Evolutionary conservation across 2,888 invertebrate species (phyloP), one percentile per base, ranked within the genome.

Genomic region (Andrena chrysosceles): DNA sequence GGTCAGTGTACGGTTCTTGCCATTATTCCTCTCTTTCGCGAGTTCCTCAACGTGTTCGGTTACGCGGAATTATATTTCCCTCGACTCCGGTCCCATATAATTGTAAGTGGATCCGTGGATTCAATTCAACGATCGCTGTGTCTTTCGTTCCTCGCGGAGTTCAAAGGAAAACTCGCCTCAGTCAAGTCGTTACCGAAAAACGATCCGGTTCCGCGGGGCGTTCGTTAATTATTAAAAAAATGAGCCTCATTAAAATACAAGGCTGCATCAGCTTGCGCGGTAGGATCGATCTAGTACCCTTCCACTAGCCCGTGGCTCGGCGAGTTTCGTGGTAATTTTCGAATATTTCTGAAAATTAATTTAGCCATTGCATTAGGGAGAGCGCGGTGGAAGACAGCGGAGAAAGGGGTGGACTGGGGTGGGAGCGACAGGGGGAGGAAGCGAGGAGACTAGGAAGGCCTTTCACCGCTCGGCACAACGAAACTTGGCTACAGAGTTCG

Each of bases 271-370:
- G 54, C 49, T 66, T 48, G 54, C 33, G 5, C 20, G n/a, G 33
- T 16, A 26, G 49, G 64, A 60, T 79, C 70, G 74, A 80, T 80
- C 62, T 62, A 52, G 48, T 56, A 20, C 20, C n/a, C 16, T 20
- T 23, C 2, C 68, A 10, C 7, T 26, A 7, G 48, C 60, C 42
- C 26, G n/a, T 66, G 10, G 48, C 8, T 23, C 31, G 26, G 33
- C 63, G 70, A 73, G 54, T 69, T 73, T 68, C 74, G 31, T 26
- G 31, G 76, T 66, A 83, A 80, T 78, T 84, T 84, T 76, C 76
- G 74, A 78, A 71, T 83, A 83, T 83, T 76, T 83, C 77, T 49
- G 67, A 35, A 69, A 85, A 85, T 87, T 85, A 60, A 85, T 67
- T 68, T 73, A 54, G 16, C 78, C 73, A 42, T 64, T 49, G 26